Conservation (phyloP, 2,113 vertebrate species). For the Nycticryphes semicollaris region DNA sequence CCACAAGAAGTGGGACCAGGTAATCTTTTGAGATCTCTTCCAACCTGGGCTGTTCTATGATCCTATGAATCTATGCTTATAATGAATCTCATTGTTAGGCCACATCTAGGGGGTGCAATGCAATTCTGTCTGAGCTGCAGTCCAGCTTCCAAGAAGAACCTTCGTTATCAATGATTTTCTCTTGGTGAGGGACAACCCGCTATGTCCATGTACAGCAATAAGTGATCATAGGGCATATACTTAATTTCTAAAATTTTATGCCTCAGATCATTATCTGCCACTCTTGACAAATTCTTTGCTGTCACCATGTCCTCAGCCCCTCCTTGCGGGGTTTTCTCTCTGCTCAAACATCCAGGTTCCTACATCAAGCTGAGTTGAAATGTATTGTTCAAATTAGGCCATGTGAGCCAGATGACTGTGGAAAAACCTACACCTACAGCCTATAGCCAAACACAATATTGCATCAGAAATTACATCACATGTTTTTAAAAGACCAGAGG, state of each 20-base stretch:
- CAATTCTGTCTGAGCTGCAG: not conserved
- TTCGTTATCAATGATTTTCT: not conserved
- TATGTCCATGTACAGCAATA: not conserved
- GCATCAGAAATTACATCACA: not conserved
- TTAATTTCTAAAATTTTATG: not conserved
- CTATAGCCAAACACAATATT: not conserved
- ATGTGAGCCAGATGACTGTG: not conserved
- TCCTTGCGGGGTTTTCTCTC: not conserved
- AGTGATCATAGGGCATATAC: not conserved
- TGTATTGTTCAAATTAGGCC: not conserved
- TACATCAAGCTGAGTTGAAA: not conserved
- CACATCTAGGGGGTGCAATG: not conserved
- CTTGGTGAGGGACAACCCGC: not conserved
- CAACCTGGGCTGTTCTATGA: not conserved
- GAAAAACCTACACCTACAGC: not conserved
- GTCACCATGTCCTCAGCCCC: not conserved
- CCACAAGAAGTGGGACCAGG: not conserved
- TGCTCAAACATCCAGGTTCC: not conserved
- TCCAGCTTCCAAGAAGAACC: not conserved
- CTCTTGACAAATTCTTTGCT: not conserved
- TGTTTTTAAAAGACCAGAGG: not conserved
- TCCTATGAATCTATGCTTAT: not conserved
- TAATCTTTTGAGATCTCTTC: not conserved
- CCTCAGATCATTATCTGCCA: not conserved
- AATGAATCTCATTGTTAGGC: not conserved